These are phyloP conservation scores for Enteromius radiatus DNA, from an alignment of 2,797 vertebrate species.

Conservation along the genomic window DNA sequence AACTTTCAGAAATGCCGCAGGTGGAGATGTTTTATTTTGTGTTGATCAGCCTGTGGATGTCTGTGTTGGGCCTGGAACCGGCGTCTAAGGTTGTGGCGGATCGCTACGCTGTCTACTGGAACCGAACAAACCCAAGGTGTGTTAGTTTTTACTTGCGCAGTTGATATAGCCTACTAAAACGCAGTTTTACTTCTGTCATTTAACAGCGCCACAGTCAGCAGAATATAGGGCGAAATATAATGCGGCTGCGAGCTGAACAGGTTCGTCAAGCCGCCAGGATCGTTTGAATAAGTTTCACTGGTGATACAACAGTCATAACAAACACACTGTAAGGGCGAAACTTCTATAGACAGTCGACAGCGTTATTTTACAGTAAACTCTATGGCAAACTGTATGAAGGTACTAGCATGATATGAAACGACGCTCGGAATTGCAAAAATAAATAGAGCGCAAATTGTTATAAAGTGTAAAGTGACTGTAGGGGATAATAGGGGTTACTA, in stretches of 20 bases:
- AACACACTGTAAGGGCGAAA: neutral
- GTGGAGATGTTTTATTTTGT: conserved; percentile 89
- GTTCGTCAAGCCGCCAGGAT: neutral
- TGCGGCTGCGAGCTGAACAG: neutral
- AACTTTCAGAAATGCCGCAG: conserved; percentile 84
- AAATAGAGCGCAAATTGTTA: neutral
- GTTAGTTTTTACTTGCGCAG: conserved; percentile 55
- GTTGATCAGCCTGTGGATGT: conserved; percentile 85
- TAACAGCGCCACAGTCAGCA: neutral
- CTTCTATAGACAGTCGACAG: neutral
- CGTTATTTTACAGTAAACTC: neutral
- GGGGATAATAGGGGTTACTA: neutral
- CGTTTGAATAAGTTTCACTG: conserved; percentile 17
- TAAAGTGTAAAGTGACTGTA: neutral
- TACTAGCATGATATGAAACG: too few species aligned
- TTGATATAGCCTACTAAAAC: neutral
- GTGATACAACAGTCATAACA: neutral
- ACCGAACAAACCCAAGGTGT: conserved; percentile 96
- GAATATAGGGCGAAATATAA: neutral
- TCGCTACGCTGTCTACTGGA: conserved; percentile 97
- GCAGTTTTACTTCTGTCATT: neutral
- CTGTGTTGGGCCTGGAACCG: conserved; percentile 88
- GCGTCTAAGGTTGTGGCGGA: conserved; percentile 93
- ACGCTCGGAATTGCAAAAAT: neutral
- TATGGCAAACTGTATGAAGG: neutral